Percentiles rank a stretch among this genome's conserved stretches.
Conservation (phyloP, 2,797 vertebrate genomes). For the Neosalanx taihuensis region DNA sequence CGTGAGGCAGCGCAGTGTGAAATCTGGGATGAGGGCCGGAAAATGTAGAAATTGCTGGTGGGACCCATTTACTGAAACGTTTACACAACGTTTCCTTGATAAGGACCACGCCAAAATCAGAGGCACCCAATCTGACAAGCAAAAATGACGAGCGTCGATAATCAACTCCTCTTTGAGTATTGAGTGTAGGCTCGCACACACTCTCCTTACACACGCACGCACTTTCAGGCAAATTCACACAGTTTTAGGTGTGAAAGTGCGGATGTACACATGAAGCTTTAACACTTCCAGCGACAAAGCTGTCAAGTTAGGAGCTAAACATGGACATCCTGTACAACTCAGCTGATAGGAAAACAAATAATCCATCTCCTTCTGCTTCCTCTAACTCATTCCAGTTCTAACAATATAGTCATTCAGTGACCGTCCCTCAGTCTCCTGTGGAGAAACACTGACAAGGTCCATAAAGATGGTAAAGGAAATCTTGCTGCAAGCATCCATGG, state of each 20-base stretch:
- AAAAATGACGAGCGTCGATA: neutral
- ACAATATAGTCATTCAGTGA: conserved; percentile 48
- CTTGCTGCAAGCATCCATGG: too few relatives aligned
- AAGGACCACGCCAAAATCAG: neutral
- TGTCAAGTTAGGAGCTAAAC: too few relatives aligned
- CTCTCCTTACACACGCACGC: neutral
- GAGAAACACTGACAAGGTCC: conserved; percentile 29
- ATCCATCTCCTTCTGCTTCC: conserved; percentile 32
- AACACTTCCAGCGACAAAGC: conserved; percentile 17
- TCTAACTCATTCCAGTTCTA: conserved; percentile 17
- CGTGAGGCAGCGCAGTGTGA: neutral
- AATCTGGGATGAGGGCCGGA: conserved; percentile 6
- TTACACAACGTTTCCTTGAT: neutral
- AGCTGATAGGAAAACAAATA: neutral
- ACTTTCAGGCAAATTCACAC: neutral
- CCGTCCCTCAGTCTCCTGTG: conserved; percentile 44
- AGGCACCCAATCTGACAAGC: conserved; percentile 4
- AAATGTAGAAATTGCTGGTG: neutral
- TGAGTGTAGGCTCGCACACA: neutral
- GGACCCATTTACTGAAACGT: neutral
- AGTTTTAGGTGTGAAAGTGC: too few relatives aligned
- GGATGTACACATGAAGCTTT: conserved; percentile 10
- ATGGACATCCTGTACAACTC: too few relatives aligned
- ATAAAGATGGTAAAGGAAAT: too few relatives aligned
- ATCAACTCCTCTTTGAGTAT: neutral